Evolutionary conservation across 2,888 invertebrate genomes (phyloP).

Genomic region (Melikaiella ostensackeni): DNA sequence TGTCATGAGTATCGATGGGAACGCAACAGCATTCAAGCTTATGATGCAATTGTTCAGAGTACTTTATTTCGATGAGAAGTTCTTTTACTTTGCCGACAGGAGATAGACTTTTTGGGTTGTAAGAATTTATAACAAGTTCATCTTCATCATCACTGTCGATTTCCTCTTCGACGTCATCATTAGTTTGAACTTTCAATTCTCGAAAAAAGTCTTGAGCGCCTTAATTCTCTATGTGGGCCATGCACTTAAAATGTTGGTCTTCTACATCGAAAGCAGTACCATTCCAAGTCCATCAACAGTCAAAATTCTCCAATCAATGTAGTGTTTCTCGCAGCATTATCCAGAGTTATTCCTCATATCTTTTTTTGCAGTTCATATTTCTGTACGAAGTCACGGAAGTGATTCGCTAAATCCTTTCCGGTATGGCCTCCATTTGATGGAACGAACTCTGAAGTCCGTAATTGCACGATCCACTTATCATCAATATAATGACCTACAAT

Average conservation of each 20-base stretch:
- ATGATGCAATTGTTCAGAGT: too few relatives aligned
- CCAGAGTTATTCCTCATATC: slow-evolving; percentile 59
- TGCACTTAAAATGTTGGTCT: not conserved
- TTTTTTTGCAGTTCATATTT: slow-evolving; percentile 52
- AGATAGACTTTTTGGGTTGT: too few relatives aligned
- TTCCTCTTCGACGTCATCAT: too few relatives aligned
- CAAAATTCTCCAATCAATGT: slow-evolving; percentile 58
- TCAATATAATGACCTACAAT: slow-evolving; percentile 57
- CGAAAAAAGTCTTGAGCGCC: too few relatives aligned
- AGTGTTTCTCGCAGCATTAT: slow-evolving; percentile 59
- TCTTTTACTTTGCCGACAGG: too few relatives aligned
- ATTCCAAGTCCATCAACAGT: not conserved
- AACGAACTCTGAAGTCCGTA: slow-evolving; percentile 58
- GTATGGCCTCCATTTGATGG: slow-evolving; percentile 56
- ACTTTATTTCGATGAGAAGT: too few relatives aligned
- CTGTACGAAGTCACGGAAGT: slow-evolving; percentile 46
- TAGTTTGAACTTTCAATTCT: too few relatives aligned
- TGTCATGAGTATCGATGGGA: too few relatives aligned
- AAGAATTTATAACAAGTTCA: too few relatives aligned
- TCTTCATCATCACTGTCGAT: too few relatives aligned
- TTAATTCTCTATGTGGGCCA: too few relatives aligned
- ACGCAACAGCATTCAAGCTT: too few relatives aligned
- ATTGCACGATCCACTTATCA: slow-evolving; percentile 55
- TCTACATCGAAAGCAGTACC: not conserved
- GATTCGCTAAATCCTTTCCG: slow-evolving; percentile 56